Conservation (phyloP, 2,797 vertebrate genomes). For the Coreius guichenoti region DNA sequence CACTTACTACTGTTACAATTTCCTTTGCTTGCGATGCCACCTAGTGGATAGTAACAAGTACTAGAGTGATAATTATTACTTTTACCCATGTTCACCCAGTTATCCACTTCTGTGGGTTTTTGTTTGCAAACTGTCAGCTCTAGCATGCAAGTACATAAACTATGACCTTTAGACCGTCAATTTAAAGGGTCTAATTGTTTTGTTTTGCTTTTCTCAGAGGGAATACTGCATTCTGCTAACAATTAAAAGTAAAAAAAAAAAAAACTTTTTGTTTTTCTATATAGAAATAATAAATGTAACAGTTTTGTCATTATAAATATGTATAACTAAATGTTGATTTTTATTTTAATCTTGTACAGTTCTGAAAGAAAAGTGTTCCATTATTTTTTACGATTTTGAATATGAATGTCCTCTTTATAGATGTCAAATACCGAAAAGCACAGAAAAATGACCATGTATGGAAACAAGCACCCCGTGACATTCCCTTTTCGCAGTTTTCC, state of each 20-base stretch:
- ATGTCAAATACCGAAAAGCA: conserved; percentile 73
- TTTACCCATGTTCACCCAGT: not conserved
- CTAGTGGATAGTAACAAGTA: conserved; percentile 62
- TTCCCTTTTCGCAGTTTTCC: conserved; percentile 11
- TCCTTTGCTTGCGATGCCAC: conserved; percentile 48
- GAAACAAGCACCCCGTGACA: conserved; percentile 47
- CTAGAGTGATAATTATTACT: conserved; percentile 28
- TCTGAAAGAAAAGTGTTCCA: conserved; percentile 68
- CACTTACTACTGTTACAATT: not conserved
- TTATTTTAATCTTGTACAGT: conserved; percentile 80
- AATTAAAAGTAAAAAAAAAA: not conserved
- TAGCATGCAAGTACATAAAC: conserved; percentile 13
- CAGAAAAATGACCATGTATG: conserved; percentile 68
- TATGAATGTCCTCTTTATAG: conserved; percentile 72
- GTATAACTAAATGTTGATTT: conserved; percentile 77
- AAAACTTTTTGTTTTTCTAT: conserved; percentile 69
- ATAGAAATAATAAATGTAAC: conserved; percentile 74
- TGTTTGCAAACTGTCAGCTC: not conserved
- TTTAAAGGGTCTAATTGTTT: conserved; percentile 15
- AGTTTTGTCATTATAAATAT: conserved; percentile 78
- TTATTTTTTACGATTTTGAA: conserved; percentile 74
- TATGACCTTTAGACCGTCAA: not conserved
- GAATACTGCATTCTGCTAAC: conserved; percentile 73
- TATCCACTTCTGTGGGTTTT: not conserved
- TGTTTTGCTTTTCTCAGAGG: conserved; percentile 63